These are phyloP conservation scores for Galemys pyrenaicus DNA, from an alignment of 2,113 vertebrate genomes.

Conservation along the genomic window DNA sequence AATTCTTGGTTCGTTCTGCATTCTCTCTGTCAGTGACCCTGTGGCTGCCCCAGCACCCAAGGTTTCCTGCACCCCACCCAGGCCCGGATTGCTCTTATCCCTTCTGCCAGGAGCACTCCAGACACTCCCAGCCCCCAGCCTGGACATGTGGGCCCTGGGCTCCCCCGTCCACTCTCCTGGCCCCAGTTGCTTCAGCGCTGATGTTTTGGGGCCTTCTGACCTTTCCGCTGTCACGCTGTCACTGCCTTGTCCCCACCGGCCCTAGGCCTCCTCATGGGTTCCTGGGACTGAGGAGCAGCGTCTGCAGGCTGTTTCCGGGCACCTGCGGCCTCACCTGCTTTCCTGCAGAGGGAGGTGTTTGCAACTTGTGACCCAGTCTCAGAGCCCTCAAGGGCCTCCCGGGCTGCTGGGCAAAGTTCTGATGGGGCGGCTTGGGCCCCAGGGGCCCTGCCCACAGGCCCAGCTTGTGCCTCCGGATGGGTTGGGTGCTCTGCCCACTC, in stretches of 20 bases:
- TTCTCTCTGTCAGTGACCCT: not conserved
- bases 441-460: not conserved
- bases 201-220: not conserved
- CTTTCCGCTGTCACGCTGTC: not conserved
- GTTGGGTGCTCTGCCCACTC: not conserved
- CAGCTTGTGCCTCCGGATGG: not conserved
- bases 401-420: not conserved
- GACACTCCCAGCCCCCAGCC: not conserved
- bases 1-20: not conserved
- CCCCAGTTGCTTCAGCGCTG: not conserved
- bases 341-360: not conserved
- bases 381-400: rapidly evolving
- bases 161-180: too few species aligned
- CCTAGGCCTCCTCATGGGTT: too few species aligned
- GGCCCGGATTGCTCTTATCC: rapidly evolving
- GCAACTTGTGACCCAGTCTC: not conserved
- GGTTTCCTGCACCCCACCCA: rapidly evolving
- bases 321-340: not conserved
- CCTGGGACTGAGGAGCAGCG: too few species aligned
- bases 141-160: rapidly evolving
- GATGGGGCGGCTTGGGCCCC: rapidly evolving
- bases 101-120: not conserved
- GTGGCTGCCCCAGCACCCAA: not conserved
- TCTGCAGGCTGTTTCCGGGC: not conserved
- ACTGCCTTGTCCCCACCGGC: not conserved